Base-by-base conservation (phyloP, 2,113 vertebrate species). In the Pristiophorus japonicus region DNA sequence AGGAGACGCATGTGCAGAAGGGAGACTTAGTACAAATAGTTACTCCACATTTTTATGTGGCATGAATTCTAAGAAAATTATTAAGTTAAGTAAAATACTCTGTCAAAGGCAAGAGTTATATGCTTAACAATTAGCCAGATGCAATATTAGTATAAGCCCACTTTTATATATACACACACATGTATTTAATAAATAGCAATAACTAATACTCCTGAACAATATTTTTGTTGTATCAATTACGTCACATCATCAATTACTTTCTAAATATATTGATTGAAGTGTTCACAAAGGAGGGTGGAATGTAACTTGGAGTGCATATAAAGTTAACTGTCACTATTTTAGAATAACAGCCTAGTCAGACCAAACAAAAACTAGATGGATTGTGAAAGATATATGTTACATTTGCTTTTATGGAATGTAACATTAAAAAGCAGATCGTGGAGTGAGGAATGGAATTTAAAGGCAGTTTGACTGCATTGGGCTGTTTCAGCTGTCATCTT, bases 341-440 rank as follows among this genome's bases (percentile, higher is more conserved):
- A 42, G 38, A 20, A 42, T 90, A 90, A 34, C 22, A 55, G 51
- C 3, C 30, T 62, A 59, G 30, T 90, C 51, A 90, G 12, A 16
- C 34, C 30, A 51, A 62, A 55, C 55, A 90, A 30, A 59, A 90
- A 59, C 8, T 34, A 51, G 55, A 90, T 18, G 55, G 87, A 90
- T 59, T 55, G 10, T 34, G 51, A 90, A 90, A 12, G 11, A 45
- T 59, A 59, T 59, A 90, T 90, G 10, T 55, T 22, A 24, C 6
- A 30, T 47, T 30, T 34, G 3, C 4, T 90, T 34, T 90, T 34
- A 90, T 11, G 8, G 51, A 90, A 90, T 59, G 38, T 90, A 59
- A 90, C 55, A 59, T 90, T 90, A 34, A n/a, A 34, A 90, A 27
- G 45, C 87, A 90, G 87, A 59, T 59, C n/a, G 87, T 90, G 87